phyloP scores from a whole-genome alignment of 2,888 invertebrate genomes.

The Laspeyria flexula region DNA sequence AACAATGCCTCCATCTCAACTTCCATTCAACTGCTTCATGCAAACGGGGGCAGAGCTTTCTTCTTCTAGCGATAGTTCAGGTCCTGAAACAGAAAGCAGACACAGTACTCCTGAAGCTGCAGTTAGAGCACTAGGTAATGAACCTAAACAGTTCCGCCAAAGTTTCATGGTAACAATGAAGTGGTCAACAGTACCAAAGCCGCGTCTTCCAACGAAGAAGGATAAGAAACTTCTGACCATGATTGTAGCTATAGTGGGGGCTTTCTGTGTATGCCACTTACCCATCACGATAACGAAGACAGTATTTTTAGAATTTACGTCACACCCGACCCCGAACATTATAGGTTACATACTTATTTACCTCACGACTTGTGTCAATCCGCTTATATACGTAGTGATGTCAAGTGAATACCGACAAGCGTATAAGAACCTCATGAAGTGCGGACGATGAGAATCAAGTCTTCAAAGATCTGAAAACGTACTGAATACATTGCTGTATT shows the following conservation, averaged over 20 bases:
- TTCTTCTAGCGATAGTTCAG: slow-evolving; percentile 46
- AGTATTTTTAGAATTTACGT: slow-evolving; percentile 88
- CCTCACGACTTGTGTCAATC: slow-evolving; percentile 95
- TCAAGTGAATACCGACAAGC: slow-evolving; percentile 96
- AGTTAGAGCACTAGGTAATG: slow-evolving; percentile 48
- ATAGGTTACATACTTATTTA: slow-evolving; percentile 94
- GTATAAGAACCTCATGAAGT: slow-evolving; percentile 91
- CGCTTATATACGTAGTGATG: slow-evolving; percentile 97
- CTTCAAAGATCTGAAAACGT: slow-evolving; percentile 1
- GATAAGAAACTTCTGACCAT: slow-evolving; percentile 92
- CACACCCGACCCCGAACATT: slow-evolving; percentile 90
- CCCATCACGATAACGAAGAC: slow-evolving; percentile 95
- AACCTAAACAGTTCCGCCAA: slow-evolving; percentile 53
- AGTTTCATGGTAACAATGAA: slow-evolving; percentile 67
- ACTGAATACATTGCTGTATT: background rate
- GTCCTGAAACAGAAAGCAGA: slow-evolving; percentile 63
- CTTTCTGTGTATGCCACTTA: slow-evolving; percentile 95
- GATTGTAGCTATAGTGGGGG: slow-evolving; percentile 96
- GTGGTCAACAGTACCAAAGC: slow-evolving; percentile 71
- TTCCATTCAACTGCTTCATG: slow-evolving; percentile 44
- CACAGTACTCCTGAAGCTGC: slow-evolving; percentile 52
- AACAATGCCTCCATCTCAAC: slow-evolving; percentile 21
- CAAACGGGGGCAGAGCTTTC: slow-evolving; percentile 62
- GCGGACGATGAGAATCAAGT: slow-evolving; percentile 60
- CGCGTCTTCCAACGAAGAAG: slow-evolving; percentile 90